Percentiles rank a stretch among this genome's conserved stretches.
phyloP scores from a whole-genome alignment of 2,888 invertebrate genomes.

The Tipula confusa region DNA sequence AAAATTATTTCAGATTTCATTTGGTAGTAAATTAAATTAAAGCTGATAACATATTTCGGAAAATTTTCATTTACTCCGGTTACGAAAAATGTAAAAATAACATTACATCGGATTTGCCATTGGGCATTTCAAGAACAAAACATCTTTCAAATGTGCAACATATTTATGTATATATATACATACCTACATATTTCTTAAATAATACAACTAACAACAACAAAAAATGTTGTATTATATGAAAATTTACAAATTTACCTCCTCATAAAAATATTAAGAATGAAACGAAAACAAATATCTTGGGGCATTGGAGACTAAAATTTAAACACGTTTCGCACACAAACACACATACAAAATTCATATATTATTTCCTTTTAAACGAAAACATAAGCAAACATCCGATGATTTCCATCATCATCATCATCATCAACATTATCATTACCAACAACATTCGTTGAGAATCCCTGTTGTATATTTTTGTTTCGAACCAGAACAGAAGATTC shows the following conservation, averaged over 20 bases:
- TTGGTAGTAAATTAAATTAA: too few relatives aligned
- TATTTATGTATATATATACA: too few relatives aligned
- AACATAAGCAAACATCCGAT: background rate
- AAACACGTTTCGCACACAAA: background rate
- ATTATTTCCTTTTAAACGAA: background rate
- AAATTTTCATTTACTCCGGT: too few relatives aligned
- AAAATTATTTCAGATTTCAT: too few relatives aligned
- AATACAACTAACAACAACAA: too few relatives aligned
- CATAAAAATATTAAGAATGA: background rate
- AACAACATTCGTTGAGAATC: background rate
- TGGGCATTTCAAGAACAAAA: too few relatives aligned
- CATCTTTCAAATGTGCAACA: too few relatives aligned
- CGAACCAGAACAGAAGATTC: background rate
- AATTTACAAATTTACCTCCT: background rate
- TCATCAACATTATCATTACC: background rate
- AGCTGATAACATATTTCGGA: too few relatives aligned
- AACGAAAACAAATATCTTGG: background rate
- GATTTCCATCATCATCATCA: background rate
- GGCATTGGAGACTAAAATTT: background rate
- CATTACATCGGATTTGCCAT: too few relatives aligned
- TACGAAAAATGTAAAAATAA: too few relatives aligned
- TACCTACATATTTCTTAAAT: too few relatives aligned
- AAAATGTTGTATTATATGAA: too few relatives aligned
- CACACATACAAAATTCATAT: background rate
- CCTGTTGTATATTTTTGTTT: background rate